Evolutionary conservation across 2,888 invertebrate species (phyloP).

Genomic region (Drosophila rubida): DNA sequence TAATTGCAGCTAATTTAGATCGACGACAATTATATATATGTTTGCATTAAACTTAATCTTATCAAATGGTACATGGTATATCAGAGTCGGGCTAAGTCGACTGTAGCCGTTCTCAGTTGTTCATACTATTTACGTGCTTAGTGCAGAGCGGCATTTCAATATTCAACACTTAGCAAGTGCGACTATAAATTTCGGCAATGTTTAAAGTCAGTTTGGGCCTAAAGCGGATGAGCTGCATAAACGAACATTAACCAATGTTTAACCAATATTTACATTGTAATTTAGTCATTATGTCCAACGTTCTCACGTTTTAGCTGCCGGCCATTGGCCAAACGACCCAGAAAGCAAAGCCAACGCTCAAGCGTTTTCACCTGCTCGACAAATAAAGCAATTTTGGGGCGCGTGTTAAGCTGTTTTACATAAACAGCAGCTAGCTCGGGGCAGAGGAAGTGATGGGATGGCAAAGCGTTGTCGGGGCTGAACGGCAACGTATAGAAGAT

Average conservation of each 20-base stretch:
- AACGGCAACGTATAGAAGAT: slow-evolving; percentile 34
- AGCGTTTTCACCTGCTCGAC: slow-evolving; percentile 46
- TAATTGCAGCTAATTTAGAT: too few species aligned
- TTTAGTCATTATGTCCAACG: slow-evolving; percentile 58
- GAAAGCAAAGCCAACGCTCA: slow-evolving; percentile 37
- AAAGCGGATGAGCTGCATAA: slow-evolving; percentile 40
- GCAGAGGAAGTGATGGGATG: neutral
- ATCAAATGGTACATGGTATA: too few species aligned
- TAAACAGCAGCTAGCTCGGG: slow-evolving; percentile 45
- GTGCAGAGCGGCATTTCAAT: too few species aligned
- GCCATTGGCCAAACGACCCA: slow-evolving; percentile 36
- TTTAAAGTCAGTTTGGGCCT: slow-evolving; percentile 4
- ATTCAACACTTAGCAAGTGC: neutral
- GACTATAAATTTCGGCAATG: slow-evolving; percentile 7
- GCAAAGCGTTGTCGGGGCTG: neutral
- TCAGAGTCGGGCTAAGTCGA: too few species aligned
- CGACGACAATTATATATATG: too few species aligned
- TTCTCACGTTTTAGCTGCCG: slow-evolving; percentile 35
- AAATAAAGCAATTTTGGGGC: slow-evolving; percentile 67
- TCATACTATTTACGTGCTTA: too few species aligned
- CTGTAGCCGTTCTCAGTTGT: too few species aligned
- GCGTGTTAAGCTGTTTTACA: slow-evolving; percentile 68
- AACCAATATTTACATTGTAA: slow-evolving; percentile 63
- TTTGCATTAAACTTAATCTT: too few species aligned
- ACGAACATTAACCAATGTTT: slow-evolving; percentile 54